Base-by-base conservation (phyloP, 1,140 invertebrate species). In the honey bee (Apis mellifera) region DNA sequence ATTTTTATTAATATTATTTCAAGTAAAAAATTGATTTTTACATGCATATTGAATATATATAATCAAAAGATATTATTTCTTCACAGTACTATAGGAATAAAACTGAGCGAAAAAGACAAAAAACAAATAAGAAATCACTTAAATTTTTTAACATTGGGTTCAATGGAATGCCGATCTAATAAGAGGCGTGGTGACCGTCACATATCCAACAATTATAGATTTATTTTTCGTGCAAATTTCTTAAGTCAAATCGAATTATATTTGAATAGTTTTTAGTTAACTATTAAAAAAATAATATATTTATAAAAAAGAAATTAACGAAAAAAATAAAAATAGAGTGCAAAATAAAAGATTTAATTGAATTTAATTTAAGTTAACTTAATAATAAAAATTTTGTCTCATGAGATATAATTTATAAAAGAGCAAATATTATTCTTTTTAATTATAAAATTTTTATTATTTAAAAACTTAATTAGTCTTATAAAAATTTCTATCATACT, bases 151-250 rank as follows among this genome's bases (percentile, higher is more conserved):
- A 82, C 42, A 89, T 62, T 66, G 48, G 73, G 70, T 80, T 86
- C 80, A 85, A 87, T 89, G 86, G 91, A 91, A 92, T 91, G 87
- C 62, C 78, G 83, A 85, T 91, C 90, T 89, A 91, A 82, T 89
- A 90, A 91, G 88, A 85, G 86, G 85, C 76, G 78, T 86, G 90
- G 90, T 86, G 80, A 68, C 66, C 68, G 78, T 86, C 84, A 79
- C 87, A 90, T 86, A 90, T 88, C 87, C 69, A 87, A 86, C 86
- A 82, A 60, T 17, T n/a, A 15, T 83, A 26, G 19, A 71, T 86
- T 87, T 83, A 73, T 87, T 77, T 83, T 80, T 70, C 55, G 64
- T 42, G 23, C 13, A n/a, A 7, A 86, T 84, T 87, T 48, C 59
- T 87, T 66, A 17, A 19, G 26, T 32, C 57, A 50, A n/a, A 48